These are phyloP conservation scores for Cottoperca gobio DNA, from an alignment of 2,797 vertebrate genomes.

Conservation along the genomic window DNA sequence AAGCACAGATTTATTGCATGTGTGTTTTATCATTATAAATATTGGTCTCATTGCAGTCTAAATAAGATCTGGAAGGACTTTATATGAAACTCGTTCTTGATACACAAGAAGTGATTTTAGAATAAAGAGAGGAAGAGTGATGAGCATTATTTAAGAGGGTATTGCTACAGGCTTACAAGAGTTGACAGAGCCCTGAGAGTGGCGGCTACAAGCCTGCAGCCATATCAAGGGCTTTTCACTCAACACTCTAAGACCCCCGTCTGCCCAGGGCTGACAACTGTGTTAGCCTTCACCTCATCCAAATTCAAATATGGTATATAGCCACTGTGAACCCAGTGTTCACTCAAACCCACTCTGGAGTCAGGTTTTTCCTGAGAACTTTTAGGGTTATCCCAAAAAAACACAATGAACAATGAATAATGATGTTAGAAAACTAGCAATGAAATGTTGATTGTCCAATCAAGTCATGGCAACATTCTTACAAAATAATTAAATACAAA, in stretches of 20 bases:
- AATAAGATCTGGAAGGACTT: not conserved
- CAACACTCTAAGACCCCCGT: conserved; percentile 1
- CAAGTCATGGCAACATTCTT: too few relatives aligned
- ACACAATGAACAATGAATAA: too few relatives aligned
- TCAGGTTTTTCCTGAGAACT: too few relatives aligned
- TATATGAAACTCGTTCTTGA: not conserved
- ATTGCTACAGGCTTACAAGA: not conserved
- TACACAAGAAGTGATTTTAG: not conserved
- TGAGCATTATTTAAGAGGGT: not conserved
- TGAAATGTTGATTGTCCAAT: too few relatives aligned
- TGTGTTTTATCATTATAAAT: not conserved
- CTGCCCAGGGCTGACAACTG: not conserved
- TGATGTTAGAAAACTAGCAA: too few relatives aligned
- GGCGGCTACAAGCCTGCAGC: not conserved
- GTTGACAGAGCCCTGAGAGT: not conserved
- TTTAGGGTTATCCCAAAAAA: too few relatives aligned
- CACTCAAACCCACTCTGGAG: too few relatives aligned
- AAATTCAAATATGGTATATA: too few relatives aligned
- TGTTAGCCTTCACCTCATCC: not conserved
- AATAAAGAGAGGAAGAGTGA: not conserved
- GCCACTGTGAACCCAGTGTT: too few relatives aligned
- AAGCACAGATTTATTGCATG: not conserved
- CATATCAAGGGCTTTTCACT: not conserved
- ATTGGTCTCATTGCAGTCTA: too few relatives aligned
- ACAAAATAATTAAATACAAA: too few relatives aligned